Evolutionary conservation across 2,797 vertebrate genomes (phyloP).

Genomic region (Podarcis siculus): DNA sequence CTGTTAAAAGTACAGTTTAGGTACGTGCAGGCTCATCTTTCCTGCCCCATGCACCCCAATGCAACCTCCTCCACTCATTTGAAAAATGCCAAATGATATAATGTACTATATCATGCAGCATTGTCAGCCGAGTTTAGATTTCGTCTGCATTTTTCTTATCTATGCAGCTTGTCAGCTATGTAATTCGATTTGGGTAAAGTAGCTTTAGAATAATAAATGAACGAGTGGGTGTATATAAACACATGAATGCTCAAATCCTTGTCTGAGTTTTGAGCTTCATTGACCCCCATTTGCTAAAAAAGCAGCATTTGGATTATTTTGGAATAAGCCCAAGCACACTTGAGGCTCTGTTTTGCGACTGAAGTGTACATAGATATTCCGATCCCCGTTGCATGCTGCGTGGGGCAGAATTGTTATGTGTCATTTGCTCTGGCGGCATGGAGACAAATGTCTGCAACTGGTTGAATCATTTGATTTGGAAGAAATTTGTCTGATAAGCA

Average conservation of each 20-base stretch:
- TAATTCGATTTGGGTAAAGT: slow-evolving; percentile 75
- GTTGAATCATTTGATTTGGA: slow-evolving; percentile 42
- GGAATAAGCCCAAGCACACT: slow-evolving; percentile 71
- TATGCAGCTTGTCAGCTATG: slow-evolving; percentile 73
- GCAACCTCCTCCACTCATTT: slow-evolving; percentile 57
- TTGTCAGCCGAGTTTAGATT: slow-evolving; percentile 72
- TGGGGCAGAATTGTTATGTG: slow-evolving; percentile 58
- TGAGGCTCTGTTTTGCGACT: slow-evolving; percentile 66
- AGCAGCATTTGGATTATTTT: slow-evolving; percentile 71
- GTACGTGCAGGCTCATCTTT: slow-evolving; percentile 49
- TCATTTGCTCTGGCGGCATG: slow-evolving; percentile 53
- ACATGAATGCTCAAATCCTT: slow-evolving; percentile 72
- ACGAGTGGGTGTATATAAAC: slow-evolving; percentile 69
- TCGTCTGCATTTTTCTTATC: slow-evolving; percentile 71
- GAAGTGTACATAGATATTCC: slow-evolving; percentile 65
- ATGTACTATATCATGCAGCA: slow-evolving; percentile 37
- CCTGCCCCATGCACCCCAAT: neutral
- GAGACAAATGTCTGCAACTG: slow-evolving; percentile 63
- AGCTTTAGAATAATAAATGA: slow-evolving; percentile 77
- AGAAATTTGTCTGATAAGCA: slow-evolving; percentile 58
- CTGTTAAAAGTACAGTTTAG: slow-evolving; percentile 66
- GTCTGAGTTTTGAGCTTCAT: slow-evolving; percentile 73
- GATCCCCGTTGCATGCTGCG: slow-evolving; percentile 65
- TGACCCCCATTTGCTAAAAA: slow-evolving; percentile 68
- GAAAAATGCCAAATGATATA: slow-evolving; percentile 54